Evolutionary conservation across 2,113 vertebrate species (phyloP), one percentile per base, ranked within the genome.

Genomic region (Plecturocebus donacophilus): DNA sequence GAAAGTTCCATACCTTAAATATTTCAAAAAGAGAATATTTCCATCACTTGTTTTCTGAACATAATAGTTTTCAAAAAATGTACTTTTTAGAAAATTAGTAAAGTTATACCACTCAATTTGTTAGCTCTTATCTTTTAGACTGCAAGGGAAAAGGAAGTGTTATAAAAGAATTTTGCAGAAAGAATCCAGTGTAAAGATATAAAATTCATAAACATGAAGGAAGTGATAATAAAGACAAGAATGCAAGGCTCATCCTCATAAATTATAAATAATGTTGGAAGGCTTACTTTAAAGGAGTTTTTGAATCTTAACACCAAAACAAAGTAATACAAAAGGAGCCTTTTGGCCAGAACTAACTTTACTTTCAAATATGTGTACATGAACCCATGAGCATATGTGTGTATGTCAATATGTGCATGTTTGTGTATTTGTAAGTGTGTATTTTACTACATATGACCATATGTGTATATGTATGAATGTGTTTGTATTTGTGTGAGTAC

Each of bases 231-330:
- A 94, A 91, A 93, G 87, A 91, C 7, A 97, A 25, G 66, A 89
- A 96, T 35, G 85, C 45, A 77, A 40, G 19, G 38, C 21, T 90
- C 27, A 54, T 70, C 52, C 77, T 96, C 80, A 87, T 25, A 81
- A 90, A 84, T 81, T 77, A 87, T 66, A 91, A 94, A 54, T 95
- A 88, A 90, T 11, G 5, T 40, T 73, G 38, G 91, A 85, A 85
- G 66, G 47, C 54, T 71, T 79, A 79, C 56, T 79, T 94, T 89
- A 70, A 94, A 94, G 45, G 58, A 76, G 30, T 45, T 80, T 85
- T 90, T 79, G 4, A 83, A 77, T 40, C 68, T 27, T 77, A 75
- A 85, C 47, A 97, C 16, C 95, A 94, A 97, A 98, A 79, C 38
- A 93, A 87, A 77, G 85, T 23, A 77, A 93, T 47, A 12, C 45